Percentiles rank a stretch among this genome's conserved stretches.
Conservation (phyloP, 2,888 invertebrate species). For the Plebejus anna region DNA sequence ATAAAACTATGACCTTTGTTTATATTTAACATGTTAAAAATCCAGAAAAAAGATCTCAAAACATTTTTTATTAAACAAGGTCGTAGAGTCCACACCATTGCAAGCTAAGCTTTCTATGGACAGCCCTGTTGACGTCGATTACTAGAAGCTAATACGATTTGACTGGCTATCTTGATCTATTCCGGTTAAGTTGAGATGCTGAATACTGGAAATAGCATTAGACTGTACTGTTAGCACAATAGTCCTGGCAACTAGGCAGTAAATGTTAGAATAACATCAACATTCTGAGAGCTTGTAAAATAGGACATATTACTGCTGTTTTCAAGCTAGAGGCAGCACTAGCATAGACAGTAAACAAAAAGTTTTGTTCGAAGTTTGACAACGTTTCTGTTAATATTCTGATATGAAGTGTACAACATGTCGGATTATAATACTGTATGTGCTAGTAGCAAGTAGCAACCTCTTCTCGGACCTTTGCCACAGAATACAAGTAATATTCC, state of each 20-base stretch:
- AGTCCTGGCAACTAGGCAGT: not conserved
- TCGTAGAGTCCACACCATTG: not conserved
- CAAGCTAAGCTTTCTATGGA: not conserved
- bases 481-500: too few relatives aligned
- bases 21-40: not conserved
- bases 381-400: too few relatives aligned
- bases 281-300: not conserved
- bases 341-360: too few relatives aligned
- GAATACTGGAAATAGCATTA: constrained; percentile 26
- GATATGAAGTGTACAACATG: too few relatives aligned
- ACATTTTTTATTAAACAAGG: not conserved
- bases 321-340: too few relatives aligned
- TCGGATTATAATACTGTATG: too few relatives aligned
- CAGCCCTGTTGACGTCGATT: constrained; percentile 36
- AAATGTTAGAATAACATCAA: not conserved
- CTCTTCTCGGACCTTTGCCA: too few relatives aligned
- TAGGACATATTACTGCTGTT: not conserved
- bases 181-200: constrained; percentile 52
- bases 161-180: constrained; percentile 50
- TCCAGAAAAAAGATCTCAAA: not conserved
- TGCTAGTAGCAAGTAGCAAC: too few relatives aligned
- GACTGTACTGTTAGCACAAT: not conserved
- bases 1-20: too few relatives aligned
- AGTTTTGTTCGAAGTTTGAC: too few relatives aligned
- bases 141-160: constrained; percentile 64